phyloP scores from a whole-genome alignment of 2,113 vertebrate species.

The Nothoprocta perdicaria region DNA sequence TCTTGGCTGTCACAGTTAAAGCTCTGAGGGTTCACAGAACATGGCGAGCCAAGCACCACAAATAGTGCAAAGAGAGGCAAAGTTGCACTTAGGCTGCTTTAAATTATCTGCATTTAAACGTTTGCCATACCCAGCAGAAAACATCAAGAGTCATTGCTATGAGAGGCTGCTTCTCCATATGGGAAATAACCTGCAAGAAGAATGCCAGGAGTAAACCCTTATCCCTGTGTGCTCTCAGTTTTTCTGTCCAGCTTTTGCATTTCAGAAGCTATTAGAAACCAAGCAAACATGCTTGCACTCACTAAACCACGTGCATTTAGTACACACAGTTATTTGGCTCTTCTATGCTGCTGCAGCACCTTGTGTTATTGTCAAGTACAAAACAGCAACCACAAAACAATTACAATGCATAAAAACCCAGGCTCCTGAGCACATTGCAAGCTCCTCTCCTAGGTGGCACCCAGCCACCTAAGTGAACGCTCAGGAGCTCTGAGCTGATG shows the following conservation, averaged over 20 bases:
- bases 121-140: neutral
- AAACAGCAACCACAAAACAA: neutral
- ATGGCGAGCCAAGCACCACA: too few species aligned
- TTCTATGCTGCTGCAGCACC: accelerated
- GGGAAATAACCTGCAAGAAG: neutral
- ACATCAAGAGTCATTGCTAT: neutral
- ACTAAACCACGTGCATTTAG: accelerated
- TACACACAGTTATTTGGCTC: neutral
- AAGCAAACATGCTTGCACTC: accelerated
- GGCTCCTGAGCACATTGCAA: neutral
- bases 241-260: neutral
- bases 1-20: neutral
- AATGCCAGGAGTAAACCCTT: neutral
- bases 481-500: accelerated
- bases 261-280: neutral
- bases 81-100: neutral
- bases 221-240: neutral
- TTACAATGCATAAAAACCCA: neutral
- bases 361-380: neutral
- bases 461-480: neutral
- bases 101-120: neutral
- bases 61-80: neutral
- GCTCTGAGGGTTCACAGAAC: neutral
- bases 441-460: neutral
- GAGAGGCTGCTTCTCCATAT: accelerated